phyloP scores from a whole-genome alignment of 2,888 invertebrate genomes.

The Eudemis profundana region DNA sequence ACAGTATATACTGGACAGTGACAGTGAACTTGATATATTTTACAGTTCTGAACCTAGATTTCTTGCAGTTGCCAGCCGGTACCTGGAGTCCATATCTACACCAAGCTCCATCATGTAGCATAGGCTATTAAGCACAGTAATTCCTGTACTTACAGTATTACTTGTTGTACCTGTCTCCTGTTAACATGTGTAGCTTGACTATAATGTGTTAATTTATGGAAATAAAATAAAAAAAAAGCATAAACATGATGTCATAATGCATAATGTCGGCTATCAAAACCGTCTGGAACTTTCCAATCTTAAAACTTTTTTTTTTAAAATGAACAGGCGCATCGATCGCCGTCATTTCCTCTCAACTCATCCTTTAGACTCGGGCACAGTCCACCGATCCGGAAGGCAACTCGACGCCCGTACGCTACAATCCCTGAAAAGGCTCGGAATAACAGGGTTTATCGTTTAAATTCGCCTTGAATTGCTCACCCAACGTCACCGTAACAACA shows the following conservation, averaged over 20 bases:
- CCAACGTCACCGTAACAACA: constrained; percentile 2
- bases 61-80: too few species aligned
- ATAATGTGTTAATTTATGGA: too few species aligned
- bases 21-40: too few species aligned
- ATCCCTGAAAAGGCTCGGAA: constrained; percentile 21
- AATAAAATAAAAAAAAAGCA: too few species aligned
- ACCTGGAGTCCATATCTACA: too few species aligned
- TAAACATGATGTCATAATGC: neutral
- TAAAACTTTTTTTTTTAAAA: constrained; percentile 10
- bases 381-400: constrained; percentile 38
- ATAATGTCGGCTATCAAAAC: constrained; percentile 9
- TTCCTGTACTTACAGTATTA: too few species aligned
- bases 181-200: too few species aligned
- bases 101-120: too few species aligned
- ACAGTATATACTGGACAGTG: too few species aligned
- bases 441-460: constrained; percentile 11
- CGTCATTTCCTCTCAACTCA: constrained; percentile 30
- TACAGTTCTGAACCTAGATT: too few species aligned
- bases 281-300: neutral
- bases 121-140: too few species aligned
- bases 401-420: constrained; percentile 7
- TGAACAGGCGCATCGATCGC: constrained; percentile 30
- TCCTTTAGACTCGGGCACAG: constrained; percentile 25
- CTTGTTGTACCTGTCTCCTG: too few species aligned
- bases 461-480: neutral